Evolutionary conservation across 2,113 vertebrate species (phyloP).

Genomic region (Caracal caracal): DNA sequence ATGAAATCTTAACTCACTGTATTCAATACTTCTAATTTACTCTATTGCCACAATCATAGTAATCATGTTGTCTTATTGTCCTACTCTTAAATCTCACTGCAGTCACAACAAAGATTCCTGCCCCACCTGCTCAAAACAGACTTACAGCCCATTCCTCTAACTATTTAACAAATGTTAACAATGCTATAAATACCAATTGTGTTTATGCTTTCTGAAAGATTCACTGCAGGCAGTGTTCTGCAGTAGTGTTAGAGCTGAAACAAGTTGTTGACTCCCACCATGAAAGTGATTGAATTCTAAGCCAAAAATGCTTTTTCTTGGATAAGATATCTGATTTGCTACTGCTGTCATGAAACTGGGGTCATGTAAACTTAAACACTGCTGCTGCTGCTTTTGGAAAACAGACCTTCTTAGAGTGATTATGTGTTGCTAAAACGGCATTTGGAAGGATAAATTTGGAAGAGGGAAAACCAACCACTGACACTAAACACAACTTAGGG

Average conservation of each 20-base stretch:
- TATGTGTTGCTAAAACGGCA: conserved; percentile 78
- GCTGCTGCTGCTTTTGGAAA: conserved; percentile 80
- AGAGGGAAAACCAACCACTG: conserved; percentile 74
- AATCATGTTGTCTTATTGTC: conserved; percentile 66
- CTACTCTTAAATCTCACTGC: conserved; percentile 67
- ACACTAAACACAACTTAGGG: conserved; percentile 71
- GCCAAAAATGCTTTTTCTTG: conserved; percentile 87
- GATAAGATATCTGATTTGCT: conserved; percentile 88
- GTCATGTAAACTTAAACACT: conserved; percentile 87
- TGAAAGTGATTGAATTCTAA: conserved; percentile 80
- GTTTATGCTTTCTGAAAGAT: conserved; percentile 88
- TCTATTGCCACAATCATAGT: conserved; percentile 51
- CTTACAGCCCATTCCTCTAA: conserved; percentile 75
- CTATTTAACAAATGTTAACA: conserved; percentile 88
- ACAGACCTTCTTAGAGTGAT: conserved; percentile 77
- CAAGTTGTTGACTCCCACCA: conserved; percentile 85
- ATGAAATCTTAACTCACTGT: conserved; percentile 56
- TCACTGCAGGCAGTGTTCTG: conserved; percentile 83
- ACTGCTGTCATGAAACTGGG: conserved; percentile 85
- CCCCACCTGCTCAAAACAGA: conserved; percentile 81
- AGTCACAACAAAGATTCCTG: conserved; percentile 77
- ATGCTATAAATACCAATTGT: conserved; percentile 87
- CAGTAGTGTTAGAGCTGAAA: conserved; percentile 82
- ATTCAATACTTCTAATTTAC: conserved; percentile 74
- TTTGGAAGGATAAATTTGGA: conserved; percentile 80